phyloP scores from a whole-genome alignment of 2,888 invertebrate genomes.

The Vanessa cardui region DNA sequence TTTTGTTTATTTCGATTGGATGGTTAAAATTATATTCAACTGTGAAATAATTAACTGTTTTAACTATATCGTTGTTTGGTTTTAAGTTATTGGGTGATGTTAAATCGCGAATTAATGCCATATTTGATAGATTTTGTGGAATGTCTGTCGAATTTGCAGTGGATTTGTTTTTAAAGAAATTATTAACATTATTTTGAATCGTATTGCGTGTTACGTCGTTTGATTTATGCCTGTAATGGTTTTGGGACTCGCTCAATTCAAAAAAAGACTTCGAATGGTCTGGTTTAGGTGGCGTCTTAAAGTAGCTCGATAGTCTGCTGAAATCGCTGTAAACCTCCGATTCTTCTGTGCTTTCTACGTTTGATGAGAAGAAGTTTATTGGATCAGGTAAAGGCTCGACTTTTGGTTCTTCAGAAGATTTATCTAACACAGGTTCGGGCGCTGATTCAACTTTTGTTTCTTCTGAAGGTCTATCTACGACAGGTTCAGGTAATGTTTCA shows the following conservation, averaged over 20 bases:
- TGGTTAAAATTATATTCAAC: constrained; percentile 56
- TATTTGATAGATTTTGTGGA: constrained; percentile 48
- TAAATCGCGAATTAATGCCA: constrained; percentile 64
- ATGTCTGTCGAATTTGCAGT: constrained; percentile 43
- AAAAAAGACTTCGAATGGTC: constrained; percentile 77
- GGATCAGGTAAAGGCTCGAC: constrained; percentile 55
- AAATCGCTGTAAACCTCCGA: constrained; percentile 47
- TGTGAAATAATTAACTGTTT: constrained; percentile 66
- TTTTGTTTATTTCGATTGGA: constrained; percentile 35
- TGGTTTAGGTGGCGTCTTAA: constrained; percentile 61
- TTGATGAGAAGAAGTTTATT: constrained; percentile 57
- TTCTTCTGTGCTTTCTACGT: constrained; percentile 41
- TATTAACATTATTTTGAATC: constrained; percentile 31
- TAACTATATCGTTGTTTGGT: constrained; percentile 55
- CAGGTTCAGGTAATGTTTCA: constrained; percentile 49
- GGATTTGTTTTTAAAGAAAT: constrained; percentile 38
- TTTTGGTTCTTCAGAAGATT: constrained; percentile 23
- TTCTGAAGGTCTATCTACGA: too few relatives aligned
- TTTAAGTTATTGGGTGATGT: constrained; percentile 57
- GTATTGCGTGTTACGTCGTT: constrained; percentile 29
- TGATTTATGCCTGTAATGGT: constrained; percentile 65
- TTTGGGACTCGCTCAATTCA: constrained; percentile 76
- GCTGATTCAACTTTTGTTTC: constrained; percentile 39
- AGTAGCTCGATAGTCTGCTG: constrained; percentile 73
- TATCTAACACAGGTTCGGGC: constrained; percentile 26